Percentiles rank a stretch among this genome's conserved stretches.
Conservation (phyloP, 2,113 vertebrate species). For the Tetrax tetrax region DNA sequence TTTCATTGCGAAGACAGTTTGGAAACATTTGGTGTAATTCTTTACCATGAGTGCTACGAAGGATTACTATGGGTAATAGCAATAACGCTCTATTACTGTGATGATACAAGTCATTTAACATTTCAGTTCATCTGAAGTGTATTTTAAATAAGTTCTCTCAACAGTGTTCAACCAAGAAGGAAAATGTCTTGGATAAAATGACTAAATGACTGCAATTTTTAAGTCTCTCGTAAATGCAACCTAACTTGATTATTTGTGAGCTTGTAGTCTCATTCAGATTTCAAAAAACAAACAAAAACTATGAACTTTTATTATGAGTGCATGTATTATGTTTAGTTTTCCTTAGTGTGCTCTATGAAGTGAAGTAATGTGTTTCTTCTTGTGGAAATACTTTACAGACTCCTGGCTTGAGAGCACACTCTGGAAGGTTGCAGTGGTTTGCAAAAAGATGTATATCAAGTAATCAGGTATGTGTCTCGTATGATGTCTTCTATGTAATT, state of each 20-base stretch:
- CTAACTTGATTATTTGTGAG: background rate
- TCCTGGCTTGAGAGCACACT: conserved; percentile 87
- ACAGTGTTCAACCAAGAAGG: background rate
- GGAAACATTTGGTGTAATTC: background rate
- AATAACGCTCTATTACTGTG: background rate
- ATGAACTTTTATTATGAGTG: background rate
- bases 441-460: conserved; percentile 81
- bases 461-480: conserved; percentile 77
- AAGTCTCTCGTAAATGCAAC: background rate
- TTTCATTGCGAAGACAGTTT: background rate
- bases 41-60: background rate
- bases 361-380: background rate
- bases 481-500: background rate
- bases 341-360: background rate
- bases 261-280: background rate
- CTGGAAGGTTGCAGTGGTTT: conserved; percentile 86
- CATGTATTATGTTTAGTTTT: background rate
- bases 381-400: conserved; percentile 79
- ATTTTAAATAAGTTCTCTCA: background rate
- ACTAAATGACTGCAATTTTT: background rate
- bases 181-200: background rate
- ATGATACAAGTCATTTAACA: background rate
- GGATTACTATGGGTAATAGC: background rate
- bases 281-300: background rate
- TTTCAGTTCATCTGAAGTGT: background rate